Evolutionary conservation across 2,113 vertebrate species (phyloP), one percentile per base, ranked within the genome.

Genomic region (Lampris incognitus): DNA sequence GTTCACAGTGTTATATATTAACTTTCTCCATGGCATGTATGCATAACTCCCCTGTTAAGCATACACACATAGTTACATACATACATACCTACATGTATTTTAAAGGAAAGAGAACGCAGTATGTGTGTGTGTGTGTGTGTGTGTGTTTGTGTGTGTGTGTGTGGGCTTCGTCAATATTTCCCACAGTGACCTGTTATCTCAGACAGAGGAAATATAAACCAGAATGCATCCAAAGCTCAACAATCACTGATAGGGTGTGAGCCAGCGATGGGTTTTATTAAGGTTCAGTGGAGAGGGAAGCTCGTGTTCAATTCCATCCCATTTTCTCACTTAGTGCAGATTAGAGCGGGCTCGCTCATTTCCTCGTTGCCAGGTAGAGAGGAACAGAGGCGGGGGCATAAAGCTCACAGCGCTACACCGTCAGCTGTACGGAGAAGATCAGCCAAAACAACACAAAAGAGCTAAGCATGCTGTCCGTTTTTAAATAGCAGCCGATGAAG

Each of bases 201-300:
- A 74, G 70, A 78, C 77, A 63, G 65, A 86, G 85, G 83, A 76
- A 87, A 89, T 82, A 83, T 84, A 83, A 84, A 88, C 69, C 56
- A 59, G 42, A 82, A 86, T 76, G 66, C 36, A 60, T 87, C 76
- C 65, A 61, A 68, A 74, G 69, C 64, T 72, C 72, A 80, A 77
- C 77, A 82, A 84, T 78, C 70, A 71, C 38, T 84, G 78, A 80
- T 78, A 82, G 67, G 44, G 39, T 79, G 65, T 74, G 74, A 72
- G 76, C 72, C 61, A 59, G 68, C 69, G 76, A 85, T 82, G 62
- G 70, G 63, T 79, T 91, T 90, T 87, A 90, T 91, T 91, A 85
- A 83, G 76, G 86, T 89, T 72, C 76, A 84, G 74, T 84, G 62
- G 78, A 85, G 76, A 85, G 78, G 73, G 76, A 74, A 87, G 73